Base-by-base conservation (phyloP, 2,888 invertebrate species). In the Aphrophora alni region DNA sequence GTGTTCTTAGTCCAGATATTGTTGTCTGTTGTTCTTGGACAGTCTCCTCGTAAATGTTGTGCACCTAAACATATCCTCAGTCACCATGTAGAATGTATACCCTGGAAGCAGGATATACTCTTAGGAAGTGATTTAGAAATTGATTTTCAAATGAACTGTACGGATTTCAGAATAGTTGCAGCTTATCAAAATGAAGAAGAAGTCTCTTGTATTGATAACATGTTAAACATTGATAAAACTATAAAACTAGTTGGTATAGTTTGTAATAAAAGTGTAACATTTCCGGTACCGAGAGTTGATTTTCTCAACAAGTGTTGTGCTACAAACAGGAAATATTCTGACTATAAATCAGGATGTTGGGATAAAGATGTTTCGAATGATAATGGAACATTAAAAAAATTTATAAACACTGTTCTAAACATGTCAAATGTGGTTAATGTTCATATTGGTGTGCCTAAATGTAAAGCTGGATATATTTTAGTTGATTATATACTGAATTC, bases 271-370 rank as follows among this genome's bases (percentile, higher is more conserved):
- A 59, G 26, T n/a, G 75, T 74, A 12, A 77, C 44, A 7, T 80
- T 83, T 24, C 38, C 73, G 1, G 81, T 83, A 21, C 83, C 83
- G 14, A 59, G 79, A 25, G 82, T 85, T 17, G 76, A 82, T 77
- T 80, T 82, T 28, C 75, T 85, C 10, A 80, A 82, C n/a, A 85
- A 85, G 77, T 85, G 85, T 71, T 85, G 85, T 75, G 82, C 85
- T 8, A 24, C 82, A 25, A 75, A 74, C 25, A 72, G 81, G 27
- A 72, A 78, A n/a, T 85, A 85, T 79, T 81, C 84, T 26, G 77
- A 82, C 59, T 78, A 44, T 21, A 51, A 74, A 38, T 83, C 82
- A 27, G 77, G 80, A 10, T 85, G 85, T 72, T 84, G 82, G 78
- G 70, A 82, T 14, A 78, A 80, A 12, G 38, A 72, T 51, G 44